Percentiles rank a stretch among this genome's conserved stretches.
Conservation (phyloP, 1,140 invertebrate genomes). For the Papilio polytes region DNA sequence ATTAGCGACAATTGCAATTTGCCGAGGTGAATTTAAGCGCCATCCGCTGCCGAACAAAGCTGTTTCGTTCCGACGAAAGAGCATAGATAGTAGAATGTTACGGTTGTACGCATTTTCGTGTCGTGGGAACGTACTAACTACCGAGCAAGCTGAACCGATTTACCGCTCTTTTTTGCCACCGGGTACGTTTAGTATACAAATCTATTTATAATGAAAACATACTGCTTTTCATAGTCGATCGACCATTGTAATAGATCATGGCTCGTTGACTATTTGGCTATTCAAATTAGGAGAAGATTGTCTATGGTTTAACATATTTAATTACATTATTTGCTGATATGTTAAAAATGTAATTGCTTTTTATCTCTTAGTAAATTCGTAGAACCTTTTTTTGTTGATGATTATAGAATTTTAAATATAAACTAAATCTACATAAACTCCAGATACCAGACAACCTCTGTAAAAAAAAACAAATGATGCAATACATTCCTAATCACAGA, state of each 20-base stretch:
- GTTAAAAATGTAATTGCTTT: too few relatives aligned
- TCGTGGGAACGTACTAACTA: constrained; percentile 24
- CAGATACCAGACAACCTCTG: too few relatives aligned
- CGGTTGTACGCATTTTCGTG: constrained; percentile 34
- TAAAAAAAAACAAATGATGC: constrained; percentile 11
- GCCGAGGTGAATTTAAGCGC: constrained; percentile 49
- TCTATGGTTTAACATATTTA: background rate
- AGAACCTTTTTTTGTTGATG: too few relatives aligned
- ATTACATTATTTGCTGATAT: too few relatives aligned
- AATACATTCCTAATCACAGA: constrained; percentile 19
- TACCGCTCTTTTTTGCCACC: constrained; percentile 23
- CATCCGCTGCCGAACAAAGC: constrained; percentile 48
- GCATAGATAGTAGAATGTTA: constrained; percentile 17
- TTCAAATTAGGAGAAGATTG: background rate
- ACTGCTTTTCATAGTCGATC: background rate
- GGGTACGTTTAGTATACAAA: background rate
- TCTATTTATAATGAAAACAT: constrained; percentile 14
- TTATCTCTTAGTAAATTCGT: too few relatives aligned
- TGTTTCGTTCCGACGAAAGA: constrained; percentile 28
- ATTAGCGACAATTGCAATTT: constrained; percentile 57
- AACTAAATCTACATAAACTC: too few relatives aligned
- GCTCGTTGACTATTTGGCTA: background rate
- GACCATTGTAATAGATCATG: background rate
- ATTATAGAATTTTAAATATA: too few relatives aligned
- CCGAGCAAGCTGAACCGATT: constrained; percentile 16